Conservation (phyloP, 2,888 invertebrate species). For the Ferrisia virgata region DNA sequence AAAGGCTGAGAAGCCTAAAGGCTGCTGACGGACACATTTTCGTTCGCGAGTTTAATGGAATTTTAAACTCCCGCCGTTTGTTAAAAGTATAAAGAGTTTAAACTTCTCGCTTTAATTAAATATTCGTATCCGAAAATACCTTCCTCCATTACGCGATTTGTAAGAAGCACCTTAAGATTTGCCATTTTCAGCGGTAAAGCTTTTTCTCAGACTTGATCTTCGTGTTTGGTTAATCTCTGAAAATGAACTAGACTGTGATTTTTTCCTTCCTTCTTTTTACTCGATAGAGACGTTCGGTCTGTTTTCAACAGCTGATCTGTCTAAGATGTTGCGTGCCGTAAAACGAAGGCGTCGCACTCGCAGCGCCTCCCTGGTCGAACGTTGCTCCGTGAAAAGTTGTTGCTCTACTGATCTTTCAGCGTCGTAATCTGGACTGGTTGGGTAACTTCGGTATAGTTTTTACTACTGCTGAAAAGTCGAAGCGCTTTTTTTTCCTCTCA, state of each 20-base stretch:
- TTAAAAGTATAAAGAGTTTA: constrained; percentile 43
- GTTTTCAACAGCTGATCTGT: background rate
- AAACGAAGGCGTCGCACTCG: background rate
- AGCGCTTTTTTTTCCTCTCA: no score
- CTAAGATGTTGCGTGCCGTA: background rate
- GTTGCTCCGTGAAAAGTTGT: background rate
- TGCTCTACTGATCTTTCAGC: no score
- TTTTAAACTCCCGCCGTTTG: constrained; percentile 43
- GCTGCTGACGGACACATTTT: constrained; percentile 46
- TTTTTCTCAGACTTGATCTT: constrained; percentile 9
- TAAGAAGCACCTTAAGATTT: constrained; percentile 30
- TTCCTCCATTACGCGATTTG: constrained; percentile 48
- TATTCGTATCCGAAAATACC: constrained; percentile 47
- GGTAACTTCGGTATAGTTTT: no score
- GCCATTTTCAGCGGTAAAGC: constrained; percentile 18
- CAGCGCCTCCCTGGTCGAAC: background rate
- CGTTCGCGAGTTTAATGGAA: constrained; percentile 46
- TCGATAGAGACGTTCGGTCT: background rate
- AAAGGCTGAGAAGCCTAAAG: constrained; percentile 45
- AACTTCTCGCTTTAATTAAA: constrained; percentile 45
- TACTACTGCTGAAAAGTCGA: no score
- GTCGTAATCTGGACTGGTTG: no score
- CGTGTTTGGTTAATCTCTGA: constrained; percentile 15
- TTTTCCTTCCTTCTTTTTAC: background rate
- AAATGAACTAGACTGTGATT: constrained; percentile 35